Evolutionary conservation across 2,113 vertebrate genomes (phyloP), one percentile per base, ranked within the genome.

Genomic region (Zosterops pallidus): DNA sequence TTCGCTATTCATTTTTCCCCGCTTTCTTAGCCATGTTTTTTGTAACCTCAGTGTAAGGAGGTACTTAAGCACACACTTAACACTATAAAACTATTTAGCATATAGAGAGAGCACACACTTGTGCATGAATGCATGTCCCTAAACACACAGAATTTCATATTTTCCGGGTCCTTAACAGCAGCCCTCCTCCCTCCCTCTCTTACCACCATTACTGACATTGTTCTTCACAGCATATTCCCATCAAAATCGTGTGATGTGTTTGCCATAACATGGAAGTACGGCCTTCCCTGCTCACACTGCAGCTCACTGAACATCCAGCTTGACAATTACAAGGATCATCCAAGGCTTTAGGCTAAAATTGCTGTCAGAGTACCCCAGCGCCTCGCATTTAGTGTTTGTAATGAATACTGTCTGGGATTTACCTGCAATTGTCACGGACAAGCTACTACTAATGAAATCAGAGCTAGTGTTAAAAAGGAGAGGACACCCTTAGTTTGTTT

Each of bases 371-470:
- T n/a, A 67, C 25, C 56, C 14, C 28, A 62, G 29, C 47, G 60
- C 31, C 60, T 81, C 63, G 24, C 28, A 15, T 46, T 68, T 53
- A 37, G 16, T 33, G 9, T 70, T 78, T 68, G 35, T 29, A 83
- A 81, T 6, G 24, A 87, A 35, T 22, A 49, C 18, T 67, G 69
- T 28, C 76, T 93, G 83, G 79, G 68, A 92, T 71, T 87, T 95
- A 85, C 59, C 65, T 55, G 49, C 50, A 79, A 65, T 52, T 85
- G 64, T 49, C 74, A 86, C 1, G 0, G 81, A 92, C 92, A 95
- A 91, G 64, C 67, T 91, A 75, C n/a, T 59, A 37, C 47, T 95
- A 96, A 96, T 92, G 93, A 93, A 96, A 89, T 62, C 65, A 83
- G 70, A 96, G 79, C 63, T 39, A 47, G n/a, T 81, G 71, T 94